phyloP scores from a whole-genome alignment of 2,888 invertebrate species.

The Cephus nigrinus region DNA sequence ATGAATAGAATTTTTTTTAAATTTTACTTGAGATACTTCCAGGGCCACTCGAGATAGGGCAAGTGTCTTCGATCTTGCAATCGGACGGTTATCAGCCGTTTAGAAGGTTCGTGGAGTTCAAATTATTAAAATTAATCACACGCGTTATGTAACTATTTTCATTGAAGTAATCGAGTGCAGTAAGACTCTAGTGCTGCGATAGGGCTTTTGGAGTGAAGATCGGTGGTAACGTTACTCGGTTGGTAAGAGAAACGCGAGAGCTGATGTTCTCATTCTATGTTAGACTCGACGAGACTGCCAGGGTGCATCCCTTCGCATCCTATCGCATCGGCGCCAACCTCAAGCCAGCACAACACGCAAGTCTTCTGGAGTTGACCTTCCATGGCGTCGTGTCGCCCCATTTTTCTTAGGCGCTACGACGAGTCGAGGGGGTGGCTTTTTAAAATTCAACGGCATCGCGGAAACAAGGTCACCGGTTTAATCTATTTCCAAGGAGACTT shows the following conservation, averaged over 20 bases:
- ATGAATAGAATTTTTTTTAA: neutral
- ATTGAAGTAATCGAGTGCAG: neutral
- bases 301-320: constrained; percentile 40
- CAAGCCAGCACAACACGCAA: constrained; percentile 30
- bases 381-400: constrained; percentile 3
- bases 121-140: neutral
- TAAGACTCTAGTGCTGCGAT: neutral
- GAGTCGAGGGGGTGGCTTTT: neutral
- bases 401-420: neutral
- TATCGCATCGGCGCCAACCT: constrained; percentile 42
- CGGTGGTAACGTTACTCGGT: constrained; percentile 4
- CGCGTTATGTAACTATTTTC: neutral
- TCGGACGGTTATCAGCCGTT: neutral
- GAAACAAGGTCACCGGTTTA: neutral
- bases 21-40: neutral
- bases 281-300: constrained; percentile 40
- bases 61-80: neutral
- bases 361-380: constrained; percentile 31
- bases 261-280: constrained; percentile 26
- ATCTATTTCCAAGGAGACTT: neutral
- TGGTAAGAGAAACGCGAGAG: constrained; percentile 14
- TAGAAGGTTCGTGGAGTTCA: neutral
- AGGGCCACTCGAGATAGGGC: neutral
- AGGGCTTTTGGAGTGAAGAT: neutral
- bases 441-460: neutral